phyloP scores from a whole-genome alignment of 2,797 vertebrate genomes.

The Rhinella marina region DNA sequence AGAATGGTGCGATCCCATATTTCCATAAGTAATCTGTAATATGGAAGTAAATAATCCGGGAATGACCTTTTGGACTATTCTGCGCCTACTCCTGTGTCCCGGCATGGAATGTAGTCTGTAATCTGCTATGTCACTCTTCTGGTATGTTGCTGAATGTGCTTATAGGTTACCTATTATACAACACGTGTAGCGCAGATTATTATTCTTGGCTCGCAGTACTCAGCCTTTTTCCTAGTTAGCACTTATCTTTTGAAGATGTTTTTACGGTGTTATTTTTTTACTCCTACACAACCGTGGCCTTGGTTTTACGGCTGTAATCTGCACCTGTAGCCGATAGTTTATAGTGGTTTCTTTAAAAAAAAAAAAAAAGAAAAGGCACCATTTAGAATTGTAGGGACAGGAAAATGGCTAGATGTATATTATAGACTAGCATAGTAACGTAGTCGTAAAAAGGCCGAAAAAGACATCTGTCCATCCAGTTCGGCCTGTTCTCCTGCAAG shows the following conservation, averaged over 20 bases:
- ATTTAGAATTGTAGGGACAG: too few species aligned
- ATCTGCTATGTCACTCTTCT: neutral
- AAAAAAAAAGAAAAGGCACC: neutral
- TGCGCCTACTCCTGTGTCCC: neutral
- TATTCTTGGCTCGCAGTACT: neutral
- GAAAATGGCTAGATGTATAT: too few species aligned
- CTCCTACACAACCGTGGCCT: neutral
- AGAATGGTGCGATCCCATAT: too few species aligned
- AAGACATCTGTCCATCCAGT: too few species aligned
- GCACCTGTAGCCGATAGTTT: neutral
- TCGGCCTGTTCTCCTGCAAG: too few species aligned
- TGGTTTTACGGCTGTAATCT: too few species aligned
- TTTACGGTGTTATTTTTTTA: neutral
- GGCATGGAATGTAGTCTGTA: neutral
- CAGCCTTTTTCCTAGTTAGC: neutral
- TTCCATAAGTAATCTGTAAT: neutral
- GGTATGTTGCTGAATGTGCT: neutral
- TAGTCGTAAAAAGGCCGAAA: too few species aligned
- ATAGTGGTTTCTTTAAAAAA: neutral
- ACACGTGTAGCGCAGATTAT: neutral
- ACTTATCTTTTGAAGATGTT: conserved; percentile 1
- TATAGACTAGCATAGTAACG: too few species aligned
- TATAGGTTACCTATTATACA: conserved; percentile 24
- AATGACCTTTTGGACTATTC: neutral
- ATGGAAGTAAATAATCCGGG: neutral